Evolutionary conservation across 1,140 invertebrate genomes (phyloP).

Genomic region (Aphelenchoides avenae): DNA sequence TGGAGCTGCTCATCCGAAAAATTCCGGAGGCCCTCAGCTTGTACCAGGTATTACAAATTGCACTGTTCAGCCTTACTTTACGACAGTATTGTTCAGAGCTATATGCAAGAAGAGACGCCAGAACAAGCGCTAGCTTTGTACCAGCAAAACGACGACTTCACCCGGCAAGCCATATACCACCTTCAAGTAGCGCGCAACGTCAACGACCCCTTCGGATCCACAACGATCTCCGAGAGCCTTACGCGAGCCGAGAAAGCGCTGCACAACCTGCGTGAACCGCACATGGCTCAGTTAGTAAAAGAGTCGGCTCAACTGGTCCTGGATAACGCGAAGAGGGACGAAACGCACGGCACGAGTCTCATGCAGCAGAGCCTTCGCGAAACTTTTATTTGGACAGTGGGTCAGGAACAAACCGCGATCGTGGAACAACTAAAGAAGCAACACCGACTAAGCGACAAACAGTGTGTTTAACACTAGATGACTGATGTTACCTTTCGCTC

Average conservation of each 20-base stretch:
- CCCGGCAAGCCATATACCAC: conserved; percentile 25
- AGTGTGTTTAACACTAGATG: conserved; percentile 2
- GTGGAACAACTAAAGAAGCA: conserved; percentile 24
- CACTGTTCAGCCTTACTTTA: no score
- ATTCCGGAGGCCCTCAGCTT: conserved; percentile 23
- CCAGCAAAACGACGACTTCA: conserved; percentile 31
- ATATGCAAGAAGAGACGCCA: conserved; percentile 26
- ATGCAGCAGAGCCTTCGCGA: conserved; percentile 17
- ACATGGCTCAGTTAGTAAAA: conserved; percentile 19
- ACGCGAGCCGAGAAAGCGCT: conserved; percentile 19
- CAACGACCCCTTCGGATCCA: conserved; percentile 19
- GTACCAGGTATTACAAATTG: no score
- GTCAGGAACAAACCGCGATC: conserved; percentile 10
- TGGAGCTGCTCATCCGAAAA: conserved; percentile 32
- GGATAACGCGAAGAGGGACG: conserved; percentile 23
- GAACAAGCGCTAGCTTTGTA: conserved; percentile 26
- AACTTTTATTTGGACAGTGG: conserved; percentile 30
- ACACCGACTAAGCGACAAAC: conserved; percentile 25
- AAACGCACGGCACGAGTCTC: conserved; percentile 19
- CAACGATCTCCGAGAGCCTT: conserved; percentile 11
- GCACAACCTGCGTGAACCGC: conserved; percentile 17
- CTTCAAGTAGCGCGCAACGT: conserved; percentile 13
- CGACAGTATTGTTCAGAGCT: conserved; percentile 9
- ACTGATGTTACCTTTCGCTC: conserved; percentile 9
- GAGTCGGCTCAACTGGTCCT: conserved; percentile 13